These are phyloP conservation scores for Amphiprion clarkii DNA, from an alignment of 2,797 vertebrate genomes.

Conservation along the genomic window DNA sequence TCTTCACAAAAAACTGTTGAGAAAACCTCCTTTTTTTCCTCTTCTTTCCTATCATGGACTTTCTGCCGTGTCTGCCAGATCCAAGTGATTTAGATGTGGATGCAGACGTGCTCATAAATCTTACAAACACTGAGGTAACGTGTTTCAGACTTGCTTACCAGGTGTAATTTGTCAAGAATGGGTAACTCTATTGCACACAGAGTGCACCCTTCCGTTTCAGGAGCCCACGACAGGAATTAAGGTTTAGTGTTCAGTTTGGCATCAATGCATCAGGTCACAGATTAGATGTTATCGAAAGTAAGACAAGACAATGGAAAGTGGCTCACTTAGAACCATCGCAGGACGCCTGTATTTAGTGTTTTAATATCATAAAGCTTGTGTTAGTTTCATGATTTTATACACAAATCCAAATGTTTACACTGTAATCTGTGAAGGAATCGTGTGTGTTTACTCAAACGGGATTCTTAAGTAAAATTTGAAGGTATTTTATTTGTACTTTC, in stretches of 20 bases:
- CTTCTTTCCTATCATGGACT: constrained; percentile 33
- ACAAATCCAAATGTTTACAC: not conserved
- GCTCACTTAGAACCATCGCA: constrained; percentile 4
- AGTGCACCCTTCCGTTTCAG: constrained; percentile 44
- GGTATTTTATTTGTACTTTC: too few species aligned
- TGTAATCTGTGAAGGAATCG: not conserved
- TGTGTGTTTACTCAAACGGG: too few species aligned
- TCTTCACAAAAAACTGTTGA: constrained; percentile 78
- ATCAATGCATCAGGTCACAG: constrained; percentile 35
- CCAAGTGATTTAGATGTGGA: constrained; percentile 67
- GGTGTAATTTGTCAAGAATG: constrained; percentile 76
- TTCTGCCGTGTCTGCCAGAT: constrained; percentile 74
- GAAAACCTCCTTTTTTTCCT: constrained; percentile 64
- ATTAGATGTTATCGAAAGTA: constrained; percentile 22
- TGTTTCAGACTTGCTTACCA: constrained; percentile 77
- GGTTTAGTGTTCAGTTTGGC: constrained; percentile 52
- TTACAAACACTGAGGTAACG: constrained; percentile 74
- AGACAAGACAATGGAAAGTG: constrained; percentile 12
- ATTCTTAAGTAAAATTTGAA: too few species aligned
- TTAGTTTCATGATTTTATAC: too few species aligned
- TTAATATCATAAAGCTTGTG: not conserved
- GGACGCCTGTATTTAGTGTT: not conserved
- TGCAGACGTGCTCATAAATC: constrained; percentile 77
- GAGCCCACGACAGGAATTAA: constrained; percentile 21
- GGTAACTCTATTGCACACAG: constrained; percentile 54